phyloP scores from a whole-genome alignment of 2,113 vertebrate species.

The Plectropomus leopardus region DNA sequence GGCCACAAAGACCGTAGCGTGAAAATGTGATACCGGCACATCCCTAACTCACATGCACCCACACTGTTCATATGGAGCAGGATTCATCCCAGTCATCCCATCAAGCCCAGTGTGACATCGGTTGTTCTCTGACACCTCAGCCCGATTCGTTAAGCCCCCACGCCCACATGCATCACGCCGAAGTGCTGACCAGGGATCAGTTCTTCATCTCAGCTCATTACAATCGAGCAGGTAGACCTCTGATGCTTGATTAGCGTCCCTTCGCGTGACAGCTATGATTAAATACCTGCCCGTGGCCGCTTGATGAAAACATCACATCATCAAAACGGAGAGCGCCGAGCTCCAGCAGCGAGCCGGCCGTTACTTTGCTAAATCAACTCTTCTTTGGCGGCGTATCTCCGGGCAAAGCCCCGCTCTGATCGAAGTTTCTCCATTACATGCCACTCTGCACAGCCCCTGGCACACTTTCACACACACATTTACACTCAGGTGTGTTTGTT shows the following conservation, averaged over 20 bases:
- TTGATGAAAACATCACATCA: slow-evolving; percentile 66
- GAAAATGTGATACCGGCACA: not conserved
- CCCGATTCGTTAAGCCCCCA: not conserved
- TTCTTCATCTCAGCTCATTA: slow-evolving; percentile 59
- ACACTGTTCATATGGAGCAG: not conserved
- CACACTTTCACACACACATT: slow-evolving; percentile 7
- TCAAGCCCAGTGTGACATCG: slow-evolving; percentile 15
- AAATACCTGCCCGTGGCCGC: slow-evolving; percentile 50
- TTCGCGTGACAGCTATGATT: slow-evolving; percentile 71
- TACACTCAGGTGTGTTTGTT: slow-evolving; percentile 61
- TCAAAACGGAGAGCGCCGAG: slow-evolving; percentile 47
- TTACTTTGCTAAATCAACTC: slow-evolving; percentile 58
- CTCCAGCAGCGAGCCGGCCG: slow-evolving; percentile 35
- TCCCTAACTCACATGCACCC: not conserved
- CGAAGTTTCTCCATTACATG: slow-evolving; percentile 71
- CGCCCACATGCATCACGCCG: not conserved
- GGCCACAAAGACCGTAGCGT: not conserved
- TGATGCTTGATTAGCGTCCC: slow-evolving; percentile 60
- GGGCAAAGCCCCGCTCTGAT: slow-evolving; percentile 29
- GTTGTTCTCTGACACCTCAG: not conserved
- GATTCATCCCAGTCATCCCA: slow-evolving; percentile 32
- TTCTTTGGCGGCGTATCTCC: slow-evolving; percentile 40
- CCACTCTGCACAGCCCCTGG: slow-evolving; percentile 62
- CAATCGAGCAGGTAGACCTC: slow-evolving; percentile 41
- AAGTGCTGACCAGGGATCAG: slow-evolving; percentile 61